phyloP scores from a whole-genome alignment of 2,888 invertebrate genomes.

The Lottia scabra region DNA sequence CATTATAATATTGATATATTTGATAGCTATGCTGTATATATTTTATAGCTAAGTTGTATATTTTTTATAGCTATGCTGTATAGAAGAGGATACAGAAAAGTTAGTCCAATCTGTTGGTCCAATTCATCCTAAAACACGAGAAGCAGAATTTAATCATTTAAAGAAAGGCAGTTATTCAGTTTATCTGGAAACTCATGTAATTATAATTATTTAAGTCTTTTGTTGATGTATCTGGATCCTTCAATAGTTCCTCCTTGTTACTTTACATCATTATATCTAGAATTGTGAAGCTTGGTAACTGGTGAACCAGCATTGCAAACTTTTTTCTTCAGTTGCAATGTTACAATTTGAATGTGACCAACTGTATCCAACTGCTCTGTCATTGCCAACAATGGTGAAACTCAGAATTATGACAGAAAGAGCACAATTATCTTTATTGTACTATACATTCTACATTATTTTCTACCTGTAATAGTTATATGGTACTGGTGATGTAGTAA shows the following conservation, averaged over 20 bases:
- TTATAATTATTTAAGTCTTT: conserved; percentile 26
- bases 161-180: conserved; percentile 63
- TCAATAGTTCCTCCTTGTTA: no score
- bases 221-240: no score
- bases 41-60: not conserved
- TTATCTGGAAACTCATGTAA: conserved; percentile 66
- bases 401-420: no score
- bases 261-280: no score
- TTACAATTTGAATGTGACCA: no score
- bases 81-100: conserved; percentile 62
- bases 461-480: conserved; percentile 52
- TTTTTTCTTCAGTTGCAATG: no score
- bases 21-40: conserved; percentile 61
- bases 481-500: conserved; percentile 63
- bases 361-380: no score
- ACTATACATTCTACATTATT: no score
- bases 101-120: conserved; percentile 63
- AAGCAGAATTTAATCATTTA: conserved; percentile 66
- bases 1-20: not conserved
- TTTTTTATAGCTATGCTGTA: conserved; percentile 57
- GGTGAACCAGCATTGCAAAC: no score
- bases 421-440: no score
- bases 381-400: no score
- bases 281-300: no score
- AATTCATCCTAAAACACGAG: conserved; percentile 63